A percentile compares a stretch with the other conserved stretches of the same genome.
phyloP scores from a whole-genome alignment of 35 echinoderm and acorn worm genomes.

The Ophioderma brevispina region DNA sequence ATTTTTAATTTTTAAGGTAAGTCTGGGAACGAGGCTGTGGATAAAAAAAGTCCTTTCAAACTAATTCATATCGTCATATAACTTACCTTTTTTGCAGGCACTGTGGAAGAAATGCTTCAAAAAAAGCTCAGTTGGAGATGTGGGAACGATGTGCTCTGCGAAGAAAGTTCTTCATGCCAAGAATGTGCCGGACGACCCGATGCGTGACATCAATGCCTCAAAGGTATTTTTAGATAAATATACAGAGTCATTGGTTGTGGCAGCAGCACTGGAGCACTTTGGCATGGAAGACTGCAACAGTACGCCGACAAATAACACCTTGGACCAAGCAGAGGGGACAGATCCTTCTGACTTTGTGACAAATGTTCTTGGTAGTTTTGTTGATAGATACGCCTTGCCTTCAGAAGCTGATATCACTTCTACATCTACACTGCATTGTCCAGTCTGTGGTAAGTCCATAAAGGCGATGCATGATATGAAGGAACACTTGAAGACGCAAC shows the following conservation, averaged over 20 bases:
- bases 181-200: slow-evolving; percentile 64
- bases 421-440: neutral
- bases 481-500: neutral
- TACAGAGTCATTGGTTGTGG: slow-evolving; percentile 57
- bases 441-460: neutral
- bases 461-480: neutral
- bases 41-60: too few species aligned
- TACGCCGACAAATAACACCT: slow-evolving; percentile 51
- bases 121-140: slow-evolving; percentile 44
- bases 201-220: slow-evolving; percentile 67
- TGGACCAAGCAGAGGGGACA: neutral
- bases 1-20: neutral
- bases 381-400: neutral
- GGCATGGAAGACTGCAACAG: slow-evolving; percentile 39
- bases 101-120: slow-evolving; percentile 73
- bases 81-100: slow-evolving; percentile 44
- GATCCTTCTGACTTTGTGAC: neutral
- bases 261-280: slow-evolving; percentile 61
- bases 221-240: slow-evolving; percentile 60
- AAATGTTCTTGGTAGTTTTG: neutral
- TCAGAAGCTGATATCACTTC: neutral
- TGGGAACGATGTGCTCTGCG: slow-evolving; percentile 70
- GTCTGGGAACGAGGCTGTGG: too few species aligned
- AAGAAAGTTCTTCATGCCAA: slow-evolving; percentile 48
- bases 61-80: neutral